phyloP scores from a whole-genome alignment of 2,888 invertebrate species.

The Shargacucullia verbasci region DNA sequence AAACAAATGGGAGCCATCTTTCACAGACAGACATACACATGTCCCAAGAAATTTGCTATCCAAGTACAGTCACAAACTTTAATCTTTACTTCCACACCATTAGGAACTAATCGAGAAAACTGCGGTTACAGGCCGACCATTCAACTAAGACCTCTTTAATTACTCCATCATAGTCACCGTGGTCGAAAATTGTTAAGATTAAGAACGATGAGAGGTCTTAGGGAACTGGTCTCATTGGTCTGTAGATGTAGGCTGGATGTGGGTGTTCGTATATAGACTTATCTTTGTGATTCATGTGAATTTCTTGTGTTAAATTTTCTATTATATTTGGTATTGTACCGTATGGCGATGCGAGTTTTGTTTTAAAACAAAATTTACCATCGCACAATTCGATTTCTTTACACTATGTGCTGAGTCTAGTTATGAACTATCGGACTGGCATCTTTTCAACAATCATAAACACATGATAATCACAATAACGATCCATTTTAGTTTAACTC shows the following conservation, averaged over 20 bases:
- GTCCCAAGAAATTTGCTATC: constrained; percentile 49
- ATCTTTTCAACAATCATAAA: too few species aligned
- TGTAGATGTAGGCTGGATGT: constrained; percentile 58
- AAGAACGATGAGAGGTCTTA: constrained; percentile 50
- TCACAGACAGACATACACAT: constrained; percentile 44
- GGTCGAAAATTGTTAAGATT: constrained; percentile 48
- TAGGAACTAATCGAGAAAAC: constrained; percentile 76
- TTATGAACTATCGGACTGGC: too few species aligned
- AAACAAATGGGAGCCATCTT: constrained; percentile 31
- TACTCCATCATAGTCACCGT: constrained; percentile 46
- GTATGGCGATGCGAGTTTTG: too few species aligned
- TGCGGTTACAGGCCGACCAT: constrained; percentile 63
- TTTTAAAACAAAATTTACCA: too few species aligned
- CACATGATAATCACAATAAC: too few species aligned
- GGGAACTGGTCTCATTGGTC: constrained; percentile 49
- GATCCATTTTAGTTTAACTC: too few species aligned
- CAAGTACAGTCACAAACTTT: constrained; percentile 66
- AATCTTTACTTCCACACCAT: constrained; percentile 77
- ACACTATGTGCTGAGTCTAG: too few species aligned
- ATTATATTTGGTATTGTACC: not conserved
- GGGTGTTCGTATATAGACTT: constrained; percentile 58
- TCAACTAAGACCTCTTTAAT: constrained; percentile 63
- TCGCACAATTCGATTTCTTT: too few species aligned
- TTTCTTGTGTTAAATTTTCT: constrained; percentile 34
- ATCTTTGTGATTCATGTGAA: constrained; percentile 60